Conservation (phyloP, 2,888 invertebrate species). For the Drosophila barbarae region DNA sequence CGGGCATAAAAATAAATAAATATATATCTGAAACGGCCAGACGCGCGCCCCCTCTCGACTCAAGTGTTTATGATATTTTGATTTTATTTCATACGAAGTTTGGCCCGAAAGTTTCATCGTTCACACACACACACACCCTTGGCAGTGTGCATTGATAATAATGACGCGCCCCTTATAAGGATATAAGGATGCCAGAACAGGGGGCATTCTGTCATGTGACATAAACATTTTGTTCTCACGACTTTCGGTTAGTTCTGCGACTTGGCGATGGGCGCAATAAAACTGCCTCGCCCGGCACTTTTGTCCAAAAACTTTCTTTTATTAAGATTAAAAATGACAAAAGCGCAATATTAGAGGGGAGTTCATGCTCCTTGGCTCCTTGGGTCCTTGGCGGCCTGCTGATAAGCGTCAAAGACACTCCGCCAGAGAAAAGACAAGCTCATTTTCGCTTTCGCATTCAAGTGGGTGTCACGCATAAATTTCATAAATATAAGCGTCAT, state of each 20-base stretch:
- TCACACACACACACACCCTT: not conserved
- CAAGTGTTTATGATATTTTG: slow-evolving; percentile 75
- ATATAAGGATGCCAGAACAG: slow-evolving; percentile 7
- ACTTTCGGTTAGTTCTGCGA: slow-evolving; percentile 36
- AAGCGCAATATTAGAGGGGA: slow-evolving; percentile 48
- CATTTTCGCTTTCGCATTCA: slow-evolving; percentile 43
- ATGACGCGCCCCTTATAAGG: slow-evolving; percentile 29
- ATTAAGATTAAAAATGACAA: slow-evolving; percentile 72
- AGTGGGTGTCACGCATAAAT: slow-evolving; percentile 77
- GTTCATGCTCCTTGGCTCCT: slow-evolving; percentile 27
- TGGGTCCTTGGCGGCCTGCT: slow-evolving; percentile 58
- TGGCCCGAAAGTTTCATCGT: slow-evolving; percentile 10
- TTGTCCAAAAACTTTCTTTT: slow-evolving; percentile 61
- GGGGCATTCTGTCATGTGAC: slow-evolving; percentile 48
- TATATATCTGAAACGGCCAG: slow-evolving; percentile 33
- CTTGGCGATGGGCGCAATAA: slow-evolving; percentile 40
- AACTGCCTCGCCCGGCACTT: slow-evolving; percentile 46
- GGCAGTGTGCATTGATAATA: slow-evolving; percentile 60
- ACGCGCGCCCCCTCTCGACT: slow-evolving; percentile 33
- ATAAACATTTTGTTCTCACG: slow-evolving; percentile 45
- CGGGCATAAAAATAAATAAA: slow-evolving; percentile 44
- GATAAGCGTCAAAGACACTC: slow-evolving; percentile 57
- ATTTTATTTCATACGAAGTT: slow-evolving; percentile 67
- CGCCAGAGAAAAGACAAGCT: slow-evolving; percentile 14
- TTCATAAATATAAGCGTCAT: slow-evolving; percentile 76